Evolutionary conservation across 1,140 invertebrate species (phyloP).

Genomic region (Drosophila mojavensis): DNA sequence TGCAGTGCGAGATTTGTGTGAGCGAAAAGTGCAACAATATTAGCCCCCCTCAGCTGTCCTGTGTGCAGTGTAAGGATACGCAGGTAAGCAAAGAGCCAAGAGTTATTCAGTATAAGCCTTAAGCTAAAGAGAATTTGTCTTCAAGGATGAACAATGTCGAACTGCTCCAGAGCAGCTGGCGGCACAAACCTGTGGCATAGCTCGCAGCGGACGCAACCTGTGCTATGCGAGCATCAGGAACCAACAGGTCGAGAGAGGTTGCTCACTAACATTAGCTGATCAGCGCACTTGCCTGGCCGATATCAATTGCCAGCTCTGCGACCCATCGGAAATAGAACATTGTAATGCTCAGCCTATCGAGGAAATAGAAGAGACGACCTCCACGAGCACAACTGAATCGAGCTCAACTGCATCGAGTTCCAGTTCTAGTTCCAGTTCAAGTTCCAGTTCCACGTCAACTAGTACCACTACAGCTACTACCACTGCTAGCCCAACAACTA

Average conservation of each 20-base stretch:
- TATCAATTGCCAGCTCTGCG: slow-evolving; percentile 61
- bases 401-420: background rate
- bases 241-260: slow-evolving; percentile 57
- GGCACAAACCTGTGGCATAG: slow-evolving; percentile 52
- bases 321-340: slow-evolving; percentile 47
- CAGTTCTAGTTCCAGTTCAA: background rate
- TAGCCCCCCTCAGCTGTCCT: slow-evolving; percentile 31
- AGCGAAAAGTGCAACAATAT: slow-evolving; percentile 63
- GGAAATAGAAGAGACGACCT: background rate
- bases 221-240: slow-evolving; percentile 52
- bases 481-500: slow-evolving; percentile 25
- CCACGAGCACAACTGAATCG: background rate
- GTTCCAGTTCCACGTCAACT: slow-evolving; percentile 1
- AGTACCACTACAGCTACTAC: slow-evolving; percentile 1
- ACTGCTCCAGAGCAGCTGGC: slow-evolving; percentile 29
- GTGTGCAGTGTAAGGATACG: slow-evolving; percentile 63
- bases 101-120: background rate
- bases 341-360: slow-evolving; percentile 57
- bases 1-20: slow-evolving; percentile 58
- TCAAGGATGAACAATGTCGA: slow-evolving; percentile 53
- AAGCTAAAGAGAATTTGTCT: background rate
- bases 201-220: slow-evolving; percentile 55
- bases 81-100: slow-evolving; percentile 26
- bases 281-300: slow-evolving; percentile 51
- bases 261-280: slow-evolving; percentile 44